Evolutionary conservation across 2,888 invertebrate species (phyloP).

Genomic region (Eumacrocentrus americanus): DNA sequence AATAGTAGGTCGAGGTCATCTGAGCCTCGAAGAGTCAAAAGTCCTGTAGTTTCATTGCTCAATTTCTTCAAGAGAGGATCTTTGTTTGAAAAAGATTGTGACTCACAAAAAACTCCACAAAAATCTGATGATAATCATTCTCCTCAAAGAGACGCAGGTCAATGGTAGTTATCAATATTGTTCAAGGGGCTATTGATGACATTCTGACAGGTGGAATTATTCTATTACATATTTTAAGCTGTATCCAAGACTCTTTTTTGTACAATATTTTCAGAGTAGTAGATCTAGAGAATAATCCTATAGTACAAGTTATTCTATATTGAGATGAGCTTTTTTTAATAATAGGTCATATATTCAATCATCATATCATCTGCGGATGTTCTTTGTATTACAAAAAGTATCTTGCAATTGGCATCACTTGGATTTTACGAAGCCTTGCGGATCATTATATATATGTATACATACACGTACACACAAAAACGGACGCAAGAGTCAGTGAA

Average conservation of each 20-base stretch:
- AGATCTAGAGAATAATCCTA: too few relatives aligned
- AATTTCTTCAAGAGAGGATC: constrained; percentile 45
- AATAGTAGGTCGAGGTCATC: constrained; percentile 44
- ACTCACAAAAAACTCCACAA: neutral
- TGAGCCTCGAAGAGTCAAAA: constrained; percentile 46
- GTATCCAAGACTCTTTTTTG: neutral
- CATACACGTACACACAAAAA: too few relatives aligned
- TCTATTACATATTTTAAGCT: neutral
- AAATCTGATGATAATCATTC: neutral
- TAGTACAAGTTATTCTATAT: too few relatives aligned
- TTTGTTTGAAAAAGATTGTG: constrained; percentile 13
- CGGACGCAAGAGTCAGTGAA: neutral
- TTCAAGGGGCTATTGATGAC: too few relatives aligned
- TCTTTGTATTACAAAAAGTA: neutral
- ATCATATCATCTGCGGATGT: too few relatives aligned
- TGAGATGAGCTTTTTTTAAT: too few relatives aligned
- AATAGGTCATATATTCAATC: too few relatives aligned
- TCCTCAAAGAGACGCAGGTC: neutral
- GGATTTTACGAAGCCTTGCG: too few relatives aligned
- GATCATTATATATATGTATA: too few relatives aligned
- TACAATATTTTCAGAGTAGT: too few relatives aligned
- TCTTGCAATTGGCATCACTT: too few relatives aligned
- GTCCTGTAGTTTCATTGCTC: constrained; percentile 45
- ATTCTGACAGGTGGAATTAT: neutral
- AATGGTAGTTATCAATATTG: too few relatives aligned